Evolutionary conservation across 1,140 invertebrate species (phyloP).

Genomic region (Cyclargus thomasi): DNA sequence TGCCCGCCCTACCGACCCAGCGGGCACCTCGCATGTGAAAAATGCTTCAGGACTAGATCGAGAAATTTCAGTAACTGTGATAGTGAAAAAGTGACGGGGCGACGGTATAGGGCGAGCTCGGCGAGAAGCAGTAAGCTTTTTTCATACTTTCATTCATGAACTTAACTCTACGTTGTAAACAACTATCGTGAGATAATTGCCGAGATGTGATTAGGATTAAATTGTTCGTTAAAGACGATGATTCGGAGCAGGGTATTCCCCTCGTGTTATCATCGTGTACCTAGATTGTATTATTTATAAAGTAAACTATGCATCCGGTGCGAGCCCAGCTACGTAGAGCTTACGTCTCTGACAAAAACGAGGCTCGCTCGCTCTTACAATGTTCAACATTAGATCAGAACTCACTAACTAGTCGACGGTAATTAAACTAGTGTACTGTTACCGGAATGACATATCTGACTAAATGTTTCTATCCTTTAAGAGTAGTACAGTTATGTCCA

Average conservation of each 20-base stretch:
- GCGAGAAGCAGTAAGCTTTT: constrained; percentile 62
- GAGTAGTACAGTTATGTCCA: constrained; percentile 56
- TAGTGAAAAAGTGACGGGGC: constrained; percentile 58
- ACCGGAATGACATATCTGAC: constrained; percentile 64
- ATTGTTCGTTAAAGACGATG: background rate
- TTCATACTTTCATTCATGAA: constrained; percentile 25
- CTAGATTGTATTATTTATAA: constrained; percentile 40
- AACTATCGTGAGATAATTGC: background rate
- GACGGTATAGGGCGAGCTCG: constrained; percentile 51
- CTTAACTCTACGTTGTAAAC: constrained; percentile 14
- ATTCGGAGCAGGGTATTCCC: constrained; percentile 16
- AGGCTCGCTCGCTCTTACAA: constrained; percentile 40
- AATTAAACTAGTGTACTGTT: constrained; percentile 64
- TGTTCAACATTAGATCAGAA: constrained; percentile 55
- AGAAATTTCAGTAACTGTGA: constrained; percentile 67
- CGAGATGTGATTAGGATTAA: constrained; percentile 9
- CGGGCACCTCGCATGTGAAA: constrained; percentile 52
- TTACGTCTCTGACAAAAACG: constrained; percentile 57
- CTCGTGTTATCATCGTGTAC: constrained; percentile 19
- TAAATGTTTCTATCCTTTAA: constrained; percentile 71
- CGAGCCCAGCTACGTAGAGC: constrained; percentile 32
- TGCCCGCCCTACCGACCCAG: constrained; percentile 32
- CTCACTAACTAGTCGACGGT: constrained; percentile 51
- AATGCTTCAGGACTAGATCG: constrained; percentile 61
- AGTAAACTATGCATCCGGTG: constrained; percentile 43